Percentiles rank a stretch among this genome's conserved stretches.
These are phyloP conservation scores for Melinopterus prodromus DNA, from an alignment of 2,888 invertebrate species.

Conservation along the genomic window DNA sequence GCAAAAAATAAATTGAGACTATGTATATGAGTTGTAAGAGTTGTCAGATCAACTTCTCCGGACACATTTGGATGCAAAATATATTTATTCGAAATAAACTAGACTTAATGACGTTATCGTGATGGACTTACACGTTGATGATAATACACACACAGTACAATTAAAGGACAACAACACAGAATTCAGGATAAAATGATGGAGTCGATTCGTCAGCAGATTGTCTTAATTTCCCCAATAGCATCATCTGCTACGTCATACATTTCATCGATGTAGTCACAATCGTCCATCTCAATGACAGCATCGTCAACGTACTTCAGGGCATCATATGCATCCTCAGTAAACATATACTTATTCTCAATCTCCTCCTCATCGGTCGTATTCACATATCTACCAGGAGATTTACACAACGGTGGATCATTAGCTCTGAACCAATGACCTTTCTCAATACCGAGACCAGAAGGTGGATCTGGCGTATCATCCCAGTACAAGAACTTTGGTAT, in stretches of 20 bases:
- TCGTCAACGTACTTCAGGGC: slow-evolving; percentile 16
- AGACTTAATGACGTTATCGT: neutral
- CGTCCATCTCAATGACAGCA: neutral
- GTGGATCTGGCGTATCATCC: slow-evolving; percentile 59
- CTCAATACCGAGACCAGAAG: slow-evolving; percentile 61
- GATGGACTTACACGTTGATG: neutral
- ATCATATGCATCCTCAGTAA: slow-evolving; percentile 15
- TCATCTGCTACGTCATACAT: slow-evolving; percentile 73
- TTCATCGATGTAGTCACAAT: slow-evolving; percentile 69
- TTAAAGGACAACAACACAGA: neutral
- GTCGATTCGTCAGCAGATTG: neutral
- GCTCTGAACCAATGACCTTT: slow-evolving; percentile 57
- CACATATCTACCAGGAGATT: slow-evolving; percentile 59
- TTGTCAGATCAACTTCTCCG: no score
- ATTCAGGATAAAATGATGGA: neutral
- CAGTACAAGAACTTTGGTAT: slow-evolving; percentile 58
- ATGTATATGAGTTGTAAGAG: no score
- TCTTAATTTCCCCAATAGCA: slow-evolving; percentile 63
- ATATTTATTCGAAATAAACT: neutral
- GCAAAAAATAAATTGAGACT: no score
- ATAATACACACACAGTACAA: neutral
- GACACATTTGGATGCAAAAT: neutral
- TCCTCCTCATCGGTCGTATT: slow-evolving; percentile 33
- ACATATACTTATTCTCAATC: slow-evolving; percentile 14
- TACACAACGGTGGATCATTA: slow-evolving; percentile 58